A percentile compares a stretch with the other conserved stretches of the same genome.
Conservation (phyloP, 1,140 invertebrate species). For the Akabosia matsudoensis region DNA sequence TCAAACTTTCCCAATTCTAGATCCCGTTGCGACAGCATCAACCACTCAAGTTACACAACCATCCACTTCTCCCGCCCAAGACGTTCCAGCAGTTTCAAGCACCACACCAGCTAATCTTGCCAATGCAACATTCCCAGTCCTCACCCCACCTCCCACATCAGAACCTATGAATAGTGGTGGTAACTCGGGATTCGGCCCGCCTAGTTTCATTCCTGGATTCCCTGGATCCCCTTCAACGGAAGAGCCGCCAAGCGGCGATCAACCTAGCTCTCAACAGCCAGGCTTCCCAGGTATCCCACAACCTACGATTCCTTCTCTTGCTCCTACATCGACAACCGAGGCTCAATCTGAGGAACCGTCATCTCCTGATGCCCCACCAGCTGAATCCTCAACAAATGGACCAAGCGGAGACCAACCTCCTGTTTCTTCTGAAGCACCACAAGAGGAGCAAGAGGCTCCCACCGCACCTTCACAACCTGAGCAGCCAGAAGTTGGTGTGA, state of each 20-base stretch:
- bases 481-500: neutral
- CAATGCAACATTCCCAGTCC: neutral
- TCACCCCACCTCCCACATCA: slow-evolving; percentile 3
- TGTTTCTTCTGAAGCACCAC: neutral
- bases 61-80: neutral
- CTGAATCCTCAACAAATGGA: neutral
- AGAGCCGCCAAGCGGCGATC: neutral
- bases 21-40: slow-evolving; percentile 15
- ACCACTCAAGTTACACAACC: slow-evolving; percentile 3
- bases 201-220: neutral
- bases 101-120: neutral
- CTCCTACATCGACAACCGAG: neutral
- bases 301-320: neutral
- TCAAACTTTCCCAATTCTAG: slow-evolving; percentile 26
- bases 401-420: neutral
- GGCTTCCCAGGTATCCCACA: neutral
- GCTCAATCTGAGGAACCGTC: neutral
- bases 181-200: neutral
- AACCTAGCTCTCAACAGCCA: neutral
- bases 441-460: neutral
- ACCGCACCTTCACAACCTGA: too few relatives aligned
- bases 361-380: slow-evolving; percentile 6
- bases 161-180: neutral
- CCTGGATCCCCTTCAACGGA: neutral
- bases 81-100: neutral